Base-by-base conservation (phyloP, 2,888 invertebrate genomes). In the Hecatera dysodea region DNA sequence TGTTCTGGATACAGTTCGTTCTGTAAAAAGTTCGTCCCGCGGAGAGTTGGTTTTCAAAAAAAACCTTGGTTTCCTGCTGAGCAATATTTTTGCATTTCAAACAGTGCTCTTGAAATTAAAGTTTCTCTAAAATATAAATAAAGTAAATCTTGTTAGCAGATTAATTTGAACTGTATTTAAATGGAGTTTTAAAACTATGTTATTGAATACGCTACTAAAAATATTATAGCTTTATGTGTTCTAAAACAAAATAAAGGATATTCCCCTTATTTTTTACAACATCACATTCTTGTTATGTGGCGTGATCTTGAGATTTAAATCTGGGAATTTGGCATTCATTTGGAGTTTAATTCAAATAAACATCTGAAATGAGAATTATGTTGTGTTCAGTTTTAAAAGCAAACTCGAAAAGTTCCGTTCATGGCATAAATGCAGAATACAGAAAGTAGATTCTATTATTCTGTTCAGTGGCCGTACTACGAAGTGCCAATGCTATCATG, bases 151-250 rank as follows among this genome's bases (percentile, higher is more conserved):
- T 5, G 12, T 6, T 22, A 36, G 11, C n/a, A 2, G 0, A 6
- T 2, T 15, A 1, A 33, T 56, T 12, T 55, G n/a, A 17, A 59
- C 7, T 29, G 2, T 48, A 6, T 33, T 24, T 5, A 62, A 52
- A 57, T 56, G 60, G 46, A 75, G 73, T 80, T 66, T 82, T 74
- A 46, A 68, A 82, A 70, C 19, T 73, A 71, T 74, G 75, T 74
- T 68, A 17, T 19, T 11, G 5, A n/a, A 33, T 19, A 52, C 42
- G 17, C 55, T 73, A 67, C 67, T 75, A 80, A 67, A 55, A 60
- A 50, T 44, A 12, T 24, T 56, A 39, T 64, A 70, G 61, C 62
- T 22, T 80, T 68, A 65, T 78, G 46, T 79, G 76, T 81, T 57
- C 1, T 64, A 48, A 72, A 73, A 57, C 17, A 24, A 53, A 46